Percentiles rank a stretch among this genome's conserved stretches.
These are phyloP conservation scores for Napeogenes inachia DNA, from an alignment of 2,888 invertebrate species.

Conservation along the genomic window DNA sequence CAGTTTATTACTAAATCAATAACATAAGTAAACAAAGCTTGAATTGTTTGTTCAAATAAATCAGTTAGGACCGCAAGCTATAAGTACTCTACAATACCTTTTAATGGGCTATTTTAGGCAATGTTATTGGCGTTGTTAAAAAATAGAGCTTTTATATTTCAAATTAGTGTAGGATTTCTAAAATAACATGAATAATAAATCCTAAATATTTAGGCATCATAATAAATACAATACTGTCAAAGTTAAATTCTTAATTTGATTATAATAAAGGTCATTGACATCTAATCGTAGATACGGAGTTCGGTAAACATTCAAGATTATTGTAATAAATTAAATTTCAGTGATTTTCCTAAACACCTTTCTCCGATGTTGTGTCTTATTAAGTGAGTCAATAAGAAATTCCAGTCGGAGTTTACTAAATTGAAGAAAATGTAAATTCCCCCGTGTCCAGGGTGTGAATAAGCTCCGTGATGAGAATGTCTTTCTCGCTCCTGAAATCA, in stretches of 20 bases:
- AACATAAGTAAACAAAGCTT: constrained; percentile 36
- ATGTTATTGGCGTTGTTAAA: neutral
- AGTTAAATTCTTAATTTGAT: no score
- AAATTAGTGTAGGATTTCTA: no score
- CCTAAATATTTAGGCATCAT: no score
- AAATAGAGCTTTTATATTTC: neutral
- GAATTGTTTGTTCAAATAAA: constrained; percentile 29
- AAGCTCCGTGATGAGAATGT: constrained; percentile 54
- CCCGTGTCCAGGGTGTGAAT: constrained; percentile 56
- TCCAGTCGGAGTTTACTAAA: constrained; percentile 58
- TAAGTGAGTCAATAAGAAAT: constrained; percentile 58
- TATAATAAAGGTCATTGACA: no score
- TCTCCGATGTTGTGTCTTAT: constrained; percentile 28
- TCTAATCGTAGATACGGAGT: no score
- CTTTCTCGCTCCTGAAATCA: constrained; percentile 27
- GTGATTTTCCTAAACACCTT: constrained; percentile 18
- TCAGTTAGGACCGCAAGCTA: constrained; percentile 17
- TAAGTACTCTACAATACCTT: constrained; percentile 10
- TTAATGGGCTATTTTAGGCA: constrained; percentile 15
- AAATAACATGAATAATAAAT: no score
- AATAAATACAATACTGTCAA: no score
- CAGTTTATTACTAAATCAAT: constrained; percentile 62
- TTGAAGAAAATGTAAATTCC: constrained; percentile 72
- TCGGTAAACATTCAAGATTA: neutral
- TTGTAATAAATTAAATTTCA: constrained; percentile 1